These are phyloP conservation scores for Moxostoma hubbsi DNA, from an alignment of 2,797 vertebrate species.

Conservation along the genomic window DNA sequence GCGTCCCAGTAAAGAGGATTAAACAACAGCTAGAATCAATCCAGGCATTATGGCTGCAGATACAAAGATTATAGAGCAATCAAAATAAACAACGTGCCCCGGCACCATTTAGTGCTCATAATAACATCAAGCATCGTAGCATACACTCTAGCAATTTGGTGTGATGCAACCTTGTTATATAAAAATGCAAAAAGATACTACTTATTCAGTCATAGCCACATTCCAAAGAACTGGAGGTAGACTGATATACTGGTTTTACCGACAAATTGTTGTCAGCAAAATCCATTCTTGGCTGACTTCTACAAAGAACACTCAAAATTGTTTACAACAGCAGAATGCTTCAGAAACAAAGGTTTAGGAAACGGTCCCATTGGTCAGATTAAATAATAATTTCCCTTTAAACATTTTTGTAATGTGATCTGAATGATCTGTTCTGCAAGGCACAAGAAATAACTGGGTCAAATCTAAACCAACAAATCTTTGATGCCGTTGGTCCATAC, in stretches of 20 bases:
- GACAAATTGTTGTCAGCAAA: too few species aligned
- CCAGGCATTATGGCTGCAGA: conserved; percentile 33
- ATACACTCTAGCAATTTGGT: not conserved
- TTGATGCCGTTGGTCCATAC: not conserved
- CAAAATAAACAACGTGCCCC: conserved; percentile 42
- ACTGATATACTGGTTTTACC: too few species aligned
- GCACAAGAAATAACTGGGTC: conserved; percentile 23
- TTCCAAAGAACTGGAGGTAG: not conserved
- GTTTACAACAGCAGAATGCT: conserved; percentile 36
- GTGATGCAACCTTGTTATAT: conserved; percentile 59
- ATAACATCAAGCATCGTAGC: conserved; percentile 13
- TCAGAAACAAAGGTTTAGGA: conserved; percentile 58
- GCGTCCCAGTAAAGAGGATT: conserved; percentile 63
- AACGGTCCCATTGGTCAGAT: conserved; percentile 35
- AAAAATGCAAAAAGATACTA: conserved; percentile 42
- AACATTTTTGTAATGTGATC: conserved; percentile 65
- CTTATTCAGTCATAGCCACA: not conserved
- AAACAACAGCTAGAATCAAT: conserved; percentile 27
- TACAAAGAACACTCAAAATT: not conserved
- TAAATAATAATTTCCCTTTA: conserved; percentile 65
- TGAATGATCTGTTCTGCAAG: conserved; percentile 46
- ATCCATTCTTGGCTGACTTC: too few species aligned
- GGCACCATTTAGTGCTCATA: conserved; percentile 37
- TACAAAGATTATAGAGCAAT: conserved; percentile 40
- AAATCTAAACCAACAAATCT: conserved; percentile 7